phyloP scores from a whole-genome alignment of 1,140 invertebrate genomes.

The Eueides isabella region DNA sequence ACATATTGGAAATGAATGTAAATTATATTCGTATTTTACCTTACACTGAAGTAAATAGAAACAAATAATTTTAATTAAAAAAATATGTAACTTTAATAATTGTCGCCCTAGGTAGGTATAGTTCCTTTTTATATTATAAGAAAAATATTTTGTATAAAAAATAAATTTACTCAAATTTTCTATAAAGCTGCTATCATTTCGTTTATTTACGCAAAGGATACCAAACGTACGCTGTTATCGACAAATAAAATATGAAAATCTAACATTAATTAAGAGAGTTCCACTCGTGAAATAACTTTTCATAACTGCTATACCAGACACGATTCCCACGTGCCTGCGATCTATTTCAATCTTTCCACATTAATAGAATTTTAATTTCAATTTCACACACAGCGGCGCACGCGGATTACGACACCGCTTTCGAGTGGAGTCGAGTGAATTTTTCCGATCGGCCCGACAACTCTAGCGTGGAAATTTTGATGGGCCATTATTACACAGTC shows the following conservation, averaged over 20 bases:
- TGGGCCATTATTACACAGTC: constrained; percentile 74
- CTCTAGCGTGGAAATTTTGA: constrained; percentile 73
- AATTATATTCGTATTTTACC: neutral
- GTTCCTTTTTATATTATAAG: neutral
- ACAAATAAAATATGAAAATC: constrained; percentile 28
- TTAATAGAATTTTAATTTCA: constrained; percentile 77
- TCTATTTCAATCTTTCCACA: constrained; percentile 62
- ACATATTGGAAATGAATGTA: neutral
- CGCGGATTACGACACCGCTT: constrained; percentile 64
- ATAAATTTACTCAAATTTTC: neutral
- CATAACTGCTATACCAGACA: constrained; percentile 33
- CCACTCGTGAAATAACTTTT: constrained; percentile 30
- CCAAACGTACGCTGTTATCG: neutral
- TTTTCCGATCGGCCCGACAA: constrained; percentile 68
- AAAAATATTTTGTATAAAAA: too few species aligned
- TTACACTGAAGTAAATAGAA: neutral
- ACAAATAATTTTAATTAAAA: neutral
- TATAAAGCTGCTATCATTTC: neutral
- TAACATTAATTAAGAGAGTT: constrained; percentile 37
- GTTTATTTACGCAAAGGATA: neutral
- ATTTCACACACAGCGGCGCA: constrained; percentile 68
- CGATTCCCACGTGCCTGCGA: constrained; percentile 41
- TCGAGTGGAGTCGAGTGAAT: constrained; percentile 57
- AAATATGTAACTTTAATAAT: too few species aligned
- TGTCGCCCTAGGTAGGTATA: too few species aligned